These are phyloP conservation scores for Mungos mungo DNA, from an alignment of 2,113 vertebrate genomes.

Conservation along the genomic window DNA sequence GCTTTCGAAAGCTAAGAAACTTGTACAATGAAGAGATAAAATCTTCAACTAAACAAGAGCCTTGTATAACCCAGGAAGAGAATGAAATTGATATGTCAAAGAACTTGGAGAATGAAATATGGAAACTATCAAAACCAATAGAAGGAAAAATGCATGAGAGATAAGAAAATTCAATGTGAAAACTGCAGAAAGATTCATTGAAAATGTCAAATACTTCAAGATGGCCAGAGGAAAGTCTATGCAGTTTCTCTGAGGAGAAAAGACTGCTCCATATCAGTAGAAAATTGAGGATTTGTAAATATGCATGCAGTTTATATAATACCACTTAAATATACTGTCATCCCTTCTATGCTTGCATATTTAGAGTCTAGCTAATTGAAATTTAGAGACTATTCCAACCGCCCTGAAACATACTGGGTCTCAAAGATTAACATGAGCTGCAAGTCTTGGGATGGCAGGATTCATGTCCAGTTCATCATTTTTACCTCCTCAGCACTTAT, in stretches of 20 bases:
- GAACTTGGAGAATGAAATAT: constrained; percentile 58
- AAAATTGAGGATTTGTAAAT: constrained; percentile 26
- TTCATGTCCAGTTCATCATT: not conserved
- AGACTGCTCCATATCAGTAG: not conserved
- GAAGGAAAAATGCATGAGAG: constrained; percentile 39
- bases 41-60: not conserved
- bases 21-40: constrained; percentile 49
- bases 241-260: not conserved
- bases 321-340: not conserved
- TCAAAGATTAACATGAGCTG: not conserved
- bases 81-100: constrained; percentile 70
- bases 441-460: not conserved
- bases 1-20: constrained; percentile 40
- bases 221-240: not conserved
- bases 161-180: constrained; percentile 60
- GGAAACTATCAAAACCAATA: constrained; percentile 50
- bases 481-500: not conserved
- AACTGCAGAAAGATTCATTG: constrained; percentile 44
- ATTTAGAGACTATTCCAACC: not conserved
- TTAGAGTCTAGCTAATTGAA: not conserved
- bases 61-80: constrained; percentile 33
- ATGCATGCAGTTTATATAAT: not conserved
- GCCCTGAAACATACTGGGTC: not conserved
- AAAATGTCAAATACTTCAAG: constrained; percentile 58
- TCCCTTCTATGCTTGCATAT: not conserved